These are phyloP conservation scores for Azemiops feae DNA, from an alignment of 2,113 vertebrate species.

Conservation along the genomic window DNA sequence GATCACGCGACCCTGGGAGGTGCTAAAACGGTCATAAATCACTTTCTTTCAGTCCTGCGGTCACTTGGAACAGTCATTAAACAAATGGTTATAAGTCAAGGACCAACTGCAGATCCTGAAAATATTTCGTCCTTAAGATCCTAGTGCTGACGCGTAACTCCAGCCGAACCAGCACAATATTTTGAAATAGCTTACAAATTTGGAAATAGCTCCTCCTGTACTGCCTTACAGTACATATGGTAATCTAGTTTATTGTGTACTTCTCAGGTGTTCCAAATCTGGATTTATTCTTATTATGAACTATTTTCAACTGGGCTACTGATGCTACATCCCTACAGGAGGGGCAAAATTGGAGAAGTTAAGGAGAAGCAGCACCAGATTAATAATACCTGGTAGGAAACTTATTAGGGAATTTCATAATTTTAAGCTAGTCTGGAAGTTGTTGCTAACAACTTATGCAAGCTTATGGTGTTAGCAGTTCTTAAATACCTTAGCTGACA, in stretches of 20 bases:
- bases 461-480: not conserved
- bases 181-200: not conserved
- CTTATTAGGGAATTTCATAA: no score
- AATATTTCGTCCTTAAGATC: not conserved
- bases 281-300: not conserved
- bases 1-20: no score
- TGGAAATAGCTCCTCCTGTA: not conserved
- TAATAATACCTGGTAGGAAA: no score
- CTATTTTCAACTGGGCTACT: not conserved
- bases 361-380: no score
- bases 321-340: not conserved
- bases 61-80: not conserved
- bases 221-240: not conserved
- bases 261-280: not conserved
- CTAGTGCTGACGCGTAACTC: not conserved
- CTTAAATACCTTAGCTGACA: no score
- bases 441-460: not conserved
- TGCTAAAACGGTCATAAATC: no score
- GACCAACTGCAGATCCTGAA: not conserved
- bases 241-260: not conserved
- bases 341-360: not conserved
- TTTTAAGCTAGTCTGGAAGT: not conserved
- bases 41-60: no score
- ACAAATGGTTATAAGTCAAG: not conserved
- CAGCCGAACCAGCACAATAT: not conserved